These are phyloP conservation scores for Cacoxenus indagator DNA, from an alignment of 2,888 invertebrate species.

Conservation along the genomic window DNA sequence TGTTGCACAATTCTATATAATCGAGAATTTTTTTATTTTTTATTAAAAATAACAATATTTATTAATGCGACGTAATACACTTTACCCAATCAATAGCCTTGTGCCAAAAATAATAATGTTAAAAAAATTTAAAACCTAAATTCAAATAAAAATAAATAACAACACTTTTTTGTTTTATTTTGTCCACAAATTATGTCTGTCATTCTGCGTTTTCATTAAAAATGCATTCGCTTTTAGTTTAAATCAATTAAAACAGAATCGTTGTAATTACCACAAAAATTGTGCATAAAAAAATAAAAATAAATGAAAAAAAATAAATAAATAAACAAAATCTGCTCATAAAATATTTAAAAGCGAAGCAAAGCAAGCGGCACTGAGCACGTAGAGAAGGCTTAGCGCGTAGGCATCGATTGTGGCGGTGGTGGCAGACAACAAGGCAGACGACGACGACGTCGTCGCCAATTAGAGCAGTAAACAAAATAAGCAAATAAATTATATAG, in stretches of 20 bases:
- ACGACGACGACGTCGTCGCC: background rate
- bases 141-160: constrained; percentile 37
- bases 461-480: too few species aligned
- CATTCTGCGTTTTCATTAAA: constrained; percentile 41
- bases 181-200: background rate
- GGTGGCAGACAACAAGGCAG: background rate
- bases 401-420: background rate
- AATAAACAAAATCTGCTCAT: background rate
- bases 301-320: constrained; percentile 9
- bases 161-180: background rate
- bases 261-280: constrained; percentile 51
- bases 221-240: constrained; percentile 48
- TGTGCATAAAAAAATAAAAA: constrained; percentile 43
- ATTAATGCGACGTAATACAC: constrained; percentile 32
- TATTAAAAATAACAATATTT: constrained; percentile 18
- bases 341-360: background rate
- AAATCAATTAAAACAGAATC: constrained; percentile 57
- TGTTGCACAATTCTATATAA: constrained; percentile 7
- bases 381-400: background rate
- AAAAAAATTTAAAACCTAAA: constrained; percentile 12
- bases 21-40: too few species aligned
- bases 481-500: too few species aligned
- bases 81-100: constrained; percentile 59
- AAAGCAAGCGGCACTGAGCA: too few species aligned
- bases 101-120: constrained; percentile 57